Base-by-base conservation (phyloP, 2,888 invertebrate species). In the Liodrosophila aerea region DNA sequence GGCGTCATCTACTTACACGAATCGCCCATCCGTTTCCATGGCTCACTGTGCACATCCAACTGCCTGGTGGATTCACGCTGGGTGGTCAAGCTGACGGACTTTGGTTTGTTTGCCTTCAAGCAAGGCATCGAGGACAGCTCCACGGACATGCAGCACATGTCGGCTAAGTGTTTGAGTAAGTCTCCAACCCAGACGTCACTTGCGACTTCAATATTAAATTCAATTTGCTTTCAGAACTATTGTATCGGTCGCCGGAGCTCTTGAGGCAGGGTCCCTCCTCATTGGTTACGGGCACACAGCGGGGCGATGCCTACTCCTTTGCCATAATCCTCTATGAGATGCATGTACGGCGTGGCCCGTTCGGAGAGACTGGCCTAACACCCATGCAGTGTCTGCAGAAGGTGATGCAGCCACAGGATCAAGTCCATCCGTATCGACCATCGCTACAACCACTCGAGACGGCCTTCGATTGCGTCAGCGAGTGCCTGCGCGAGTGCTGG, bases 21-120 rank as follows among this genome's bases (percentile, higher is more conserved):
- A 81, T 96, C 96, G 1, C 94, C 95, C 33, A 92, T 97, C 36
- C 93, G 94, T 73, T 95, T 94, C 87, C 98, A 98, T 90, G 98
- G 98, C 0, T 94, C 95, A 49, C 91, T 98, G 56, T 94, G 96
- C 82, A 95, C 97, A 0, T 96, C 96, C 36, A 98, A 98, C 90
- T 98, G 98, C 89, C 91, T 98, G 57, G 96, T 98, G 57, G 98
- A 98, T 91, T 97, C 97, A 18, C 93, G 98, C 27, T 98, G 97
- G 97, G 97, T 98, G 59, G 95, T 98, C 44, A 97, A 98, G 89
- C 91, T 98, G 27, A 93, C 97, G 0, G 98, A 98, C 91, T 98
- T 97, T 87, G 98, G 98, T 1, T 92, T 98, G 40, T 93, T 94
- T 72, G 96, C 97, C 87, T 97, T 98, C 88, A 94, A 96, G 83